Base-by-base conservation (phyloP, 2,113 vertebrate genomes). In the Halcyon senegalensis region DNA sequence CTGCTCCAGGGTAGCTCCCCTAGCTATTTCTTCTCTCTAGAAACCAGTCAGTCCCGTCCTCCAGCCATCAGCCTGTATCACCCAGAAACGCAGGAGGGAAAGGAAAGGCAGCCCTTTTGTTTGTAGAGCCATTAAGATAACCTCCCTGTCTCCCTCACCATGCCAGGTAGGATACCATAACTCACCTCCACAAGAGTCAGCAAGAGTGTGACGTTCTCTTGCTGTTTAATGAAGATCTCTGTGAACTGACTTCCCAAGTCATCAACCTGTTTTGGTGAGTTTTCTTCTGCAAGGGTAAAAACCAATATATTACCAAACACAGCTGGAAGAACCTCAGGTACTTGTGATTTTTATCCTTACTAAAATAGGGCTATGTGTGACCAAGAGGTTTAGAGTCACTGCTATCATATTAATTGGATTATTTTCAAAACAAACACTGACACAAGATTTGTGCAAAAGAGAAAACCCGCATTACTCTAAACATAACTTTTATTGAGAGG, bases 191-290 rank as follows among this genome's bases (percentile, higher is more conserved):
- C 96, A 24, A 99, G 96, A 33, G 98, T 98, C 73, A 99, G 96
- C 25, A 99, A 89, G 20, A 99, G 98, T 1, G 99, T 99, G 87
- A 99, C 92, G 17, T 99, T 99, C 90, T 99, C 99, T 33, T 98
- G 98, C 59, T 99, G 99, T 74, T 99, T 99, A 95, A 99, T 98
- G 92, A 99, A 99, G 50, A 98, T 98, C 73, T 99, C 99, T 78
- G 99, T 99, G 94, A 99, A 99, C 87, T 99, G 99, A 94, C 98
- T 98, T 37, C 99, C 99, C 80, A 99, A 85, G 91, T 99, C 99
- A 79, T 99, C 99, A 8, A 97, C 97, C 92, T 99, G 99, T 89
- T 99, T 99, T 92, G 99, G 98, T 39, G 97, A 92, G 62, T 97
- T 98, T 97, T 99, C 99, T 96, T 99, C 99, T 99, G 98, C 35